Evolutionary conservation across 37 sponge, comb jelly and placozoan genomes (phyloP), one percentile per base, ranked within the genome.

Genomic region (Hormiphora californensis): DNA sequence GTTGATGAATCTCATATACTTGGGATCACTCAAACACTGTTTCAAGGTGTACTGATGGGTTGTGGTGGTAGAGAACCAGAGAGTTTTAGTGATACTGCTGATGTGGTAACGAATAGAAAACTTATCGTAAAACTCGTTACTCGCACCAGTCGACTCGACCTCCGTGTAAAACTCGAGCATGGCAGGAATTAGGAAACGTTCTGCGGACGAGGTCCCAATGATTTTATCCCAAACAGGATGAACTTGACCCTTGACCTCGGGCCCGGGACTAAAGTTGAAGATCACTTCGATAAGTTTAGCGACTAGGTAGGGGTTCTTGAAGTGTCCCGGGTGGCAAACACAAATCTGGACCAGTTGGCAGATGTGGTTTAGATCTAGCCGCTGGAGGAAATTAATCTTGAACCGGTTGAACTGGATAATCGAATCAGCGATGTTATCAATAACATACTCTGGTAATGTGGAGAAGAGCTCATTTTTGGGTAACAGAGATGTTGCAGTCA

Each of bases 121-220:
- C 91, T 96, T 96, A 90, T 96, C 97, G 54, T 88, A 96, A 59
- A 96, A 96, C 90, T 96, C 97, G 69, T 92, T 94, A n/a, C 93
- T 92, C 9, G 93, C 93, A 3, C 97, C 97, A 88, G 94, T 96
- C 9, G 49, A 88, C 88, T 96, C 97, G 86, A 92, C 92, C 32
- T 90, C 95, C 91, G 68, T 78, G 40, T 39, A 90, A 40, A 68
- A 63, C 19, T 87, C 61, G 22, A 51, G 63, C 19, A 61, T 15
- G 4, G 59, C 65, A 8, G 54, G 69, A 3, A 88, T n/a, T 8
- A 62, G 73, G 15, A 32, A 33, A n/a, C 43, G 81, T 28, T 73
- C 81, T 19, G 81, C 40, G 44, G 46, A 43, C 3, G 81, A 39
- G 5, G 81, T 43, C n/a, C 46, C 43, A 19, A 73, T 73, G 41